Conservation (phyloP, 2,888 invertebrate genomes). For the Agriopis leucophaearia region DNA sequence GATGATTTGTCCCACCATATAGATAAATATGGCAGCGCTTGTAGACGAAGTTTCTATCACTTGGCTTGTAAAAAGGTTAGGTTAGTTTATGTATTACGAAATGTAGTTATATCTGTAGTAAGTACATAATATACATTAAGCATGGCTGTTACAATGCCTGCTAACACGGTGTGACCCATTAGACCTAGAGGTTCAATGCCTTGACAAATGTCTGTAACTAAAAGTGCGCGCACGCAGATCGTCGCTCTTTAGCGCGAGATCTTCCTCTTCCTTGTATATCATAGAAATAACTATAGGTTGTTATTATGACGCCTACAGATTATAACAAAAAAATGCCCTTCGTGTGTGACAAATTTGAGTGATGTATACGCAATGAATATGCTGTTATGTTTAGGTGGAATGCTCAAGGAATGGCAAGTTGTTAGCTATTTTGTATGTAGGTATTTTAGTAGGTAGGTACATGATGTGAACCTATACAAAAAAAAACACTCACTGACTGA, state of each 20-base stretch:
- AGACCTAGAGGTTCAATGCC: slow-evolving; percentile 41
- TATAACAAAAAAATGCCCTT: slow-evolving; percentile 63
- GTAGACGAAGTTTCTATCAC: too few relatives aligned
- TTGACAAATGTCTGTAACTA: slow-evolving; percentile 61
- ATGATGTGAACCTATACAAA: too few relatives aligned
- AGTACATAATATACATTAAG: neutral
- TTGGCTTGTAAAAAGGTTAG: too few relatives aligned
- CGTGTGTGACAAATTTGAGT: slow-evolving; percentile 43
- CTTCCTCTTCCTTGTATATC: slow-evolving; percentile 65
- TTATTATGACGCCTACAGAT: slow-evolving; percentile 39
- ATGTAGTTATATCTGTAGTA: too few relatives aligned
- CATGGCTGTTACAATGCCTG: slow-evolving; percentile 19
- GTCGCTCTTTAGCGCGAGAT: slow-evolving; percentile 58
- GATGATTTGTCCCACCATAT: too few relatives aligned
- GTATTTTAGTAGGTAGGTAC: neutral
- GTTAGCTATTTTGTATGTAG: neutral
- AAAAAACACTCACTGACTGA: too few relatives aligned
- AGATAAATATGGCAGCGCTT: too few relatives aligned
- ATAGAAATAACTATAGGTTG: slow-evolving; percentile 12
- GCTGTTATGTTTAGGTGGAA: slow-evolving; percentile 11
- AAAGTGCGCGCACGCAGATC: slow-evolving; percentile 65
- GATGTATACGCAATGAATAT: neutral
- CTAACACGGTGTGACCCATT: slow-evolving; percentile 35
- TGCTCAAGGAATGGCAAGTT: slow-evolving; percentile 2
- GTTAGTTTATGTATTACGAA: too few relatives aligned